Base-by-base conservation (phyloP, 2,797 vertebrate genomes). In the Natrix natrix region DNA sequence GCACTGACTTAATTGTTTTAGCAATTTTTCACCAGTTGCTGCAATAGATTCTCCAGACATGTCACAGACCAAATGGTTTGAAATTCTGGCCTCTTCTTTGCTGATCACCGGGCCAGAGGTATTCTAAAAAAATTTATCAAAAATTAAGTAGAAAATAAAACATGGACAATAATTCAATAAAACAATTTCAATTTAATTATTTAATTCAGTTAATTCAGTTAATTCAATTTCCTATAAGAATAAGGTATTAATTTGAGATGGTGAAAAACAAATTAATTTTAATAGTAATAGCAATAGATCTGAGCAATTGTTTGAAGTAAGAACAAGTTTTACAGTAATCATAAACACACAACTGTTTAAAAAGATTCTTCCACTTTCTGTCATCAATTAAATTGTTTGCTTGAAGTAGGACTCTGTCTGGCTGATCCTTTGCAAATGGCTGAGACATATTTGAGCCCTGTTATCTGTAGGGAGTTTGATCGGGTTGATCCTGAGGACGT, bases 41-140 rank as follows among this genome's bases (percentile, higher is more conserved):
- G 90, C 83, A 37, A 97, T 96, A 66, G 93, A 93, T 0, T 93
- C 60, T 22, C 90, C 93, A 0, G 55, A 55, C 56, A 97, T 96
- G 43, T 97, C 97, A 91, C 97, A 98, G 43, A 94, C 11, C 89
- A 97, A 91, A 37, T 0, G 43, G 0, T 97, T 97, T 91, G 97
- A 94, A 3, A 95, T 20, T 89, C 17, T 60, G 0, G 95, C 91
- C 0, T 93, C 28, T 0, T 93, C 94, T 57, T 87, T 4, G 0
- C 4, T 95, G 8, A 97, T 28, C 4, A 0, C 11, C 0, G 89
- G 90, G 22, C 91, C 95, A 24, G 48, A 28, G 10, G 97, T 17
- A 5, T 83, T n/a, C 97, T 97, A 93, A 0, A 91, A 0, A 1
- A 11, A 12, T 11, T 63, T n/a, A 24, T 22, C 83, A 63, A 86